A percentile compares a stretch with the other conserved stretches of the same genome.
phyloP scores from a whole-genome alignment of 2,797 vertebrate species.

The Neostethus bicornis region DNA sequence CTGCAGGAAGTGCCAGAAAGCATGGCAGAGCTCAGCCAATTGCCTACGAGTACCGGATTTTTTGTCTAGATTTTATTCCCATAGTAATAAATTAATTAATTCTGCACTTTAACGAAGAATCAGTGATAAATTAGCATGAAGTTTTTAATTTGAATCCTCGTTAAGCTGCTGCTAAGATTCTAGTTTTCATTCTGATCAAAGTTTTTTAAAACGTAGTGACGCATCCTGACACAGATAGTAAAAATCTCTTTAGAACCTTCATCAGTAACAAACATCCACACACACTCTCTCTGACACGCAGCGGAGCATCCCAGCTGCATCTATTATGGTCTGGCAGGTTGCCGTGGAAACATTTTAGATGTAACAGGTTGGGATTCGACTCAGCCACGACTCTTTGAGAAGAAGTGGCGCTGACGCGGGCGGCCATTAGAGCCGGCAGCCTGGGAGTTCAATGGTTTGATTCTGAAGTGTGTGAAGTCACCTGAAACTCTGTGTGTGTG shows the following conservation, averaged over 20 bases:
- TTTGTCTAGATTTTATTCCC: too few species aligned
- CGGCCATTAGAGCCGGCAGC: not conserved
- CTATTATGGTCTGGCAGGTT: slow-evolving; percentile 68
- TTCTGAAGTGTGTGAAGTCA: not conserved
- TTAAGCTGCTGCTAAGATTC: too few species aligned
- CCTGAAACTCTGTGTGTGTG: slow-evolving; percentile 4
- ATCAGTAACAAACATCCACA: not conserved
- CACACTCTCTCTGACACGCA: too few species aligned
- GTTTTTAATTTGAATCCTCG: too few species aligned
- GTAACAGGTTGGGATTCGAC: slow-evolving; percentile 58
- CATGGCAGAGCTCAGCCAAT: too few species aligned
- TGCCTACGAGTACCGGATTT: too few species aligned
- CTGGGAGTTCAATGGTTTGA: slow-evolving; percentile 3
- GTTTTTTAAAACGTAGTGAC: not conserved
- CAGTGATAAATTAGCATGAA: too few species aligned
- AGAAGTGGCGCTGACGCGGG: slow-evolving; percentile 17
- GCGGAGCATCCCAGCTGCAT: slow-evolving; percentile 51
- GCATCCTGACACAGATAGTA: slow-evolving; percentile 1
- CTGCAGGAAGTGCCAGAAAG: too few species aligned
- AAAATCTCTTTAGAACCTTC: too few species aligned
- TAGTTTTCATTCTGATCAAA: too few species aligned
- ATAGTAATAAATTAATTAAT: too few species aligned
- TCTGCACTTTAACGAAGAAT: too few species aligned
- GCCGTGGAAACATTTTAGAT: slow-evolving; percentile 63
- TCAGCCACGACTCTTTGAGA: slow-evolving; percentile 28